Evolutionary conservation across 2,888 invertebrate genomes (phyloP), one percentile per base, ranked within the genome.

Genomic region (Diaprepes abbreviatus): DNA sequence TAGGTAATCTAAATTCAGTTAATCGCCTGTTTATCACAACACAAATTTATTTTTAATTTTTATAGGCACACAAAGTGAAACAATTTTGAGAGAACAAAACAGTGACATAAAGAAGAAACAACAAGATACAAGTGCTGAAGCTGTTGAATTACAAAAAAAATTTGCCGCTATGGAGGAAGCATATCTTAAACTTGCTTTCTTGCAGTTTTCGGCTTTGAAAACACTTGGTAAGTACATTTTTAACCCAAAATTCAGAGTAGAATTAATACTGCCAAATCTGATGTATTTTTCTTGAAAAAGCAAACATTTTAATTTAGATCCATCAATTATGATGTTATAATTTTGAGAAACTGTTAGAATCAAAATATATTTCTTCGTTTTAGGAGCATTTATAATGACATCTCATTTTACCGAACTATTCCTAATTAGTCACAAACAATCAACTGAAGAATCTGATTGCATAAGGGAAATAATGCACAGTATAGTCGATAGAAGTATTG

Each of bases 151-250:
- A 4, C 81, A 85, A 73, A 76, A 81, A 17, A 85, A 85, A 68
- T 78, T 86, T 36, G 78, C 86, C 21, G 81, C 83, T 45, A 76
- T 84, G 59, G 88, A 89, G 78, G 79, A 84, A 7, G 80, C 83
- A 21, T 83, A 83, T 62, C 75, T 88, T n/a, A 84, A 85, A 71
- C 77, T 88, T 68, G 84, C 87, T 0, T 85, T 85, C 71, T 75
- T 89, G 31, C 88, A 89, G 77, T 85, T 89, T 72, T 84, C 87
- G 2, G 88, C 89, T 1, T 79, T 89, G 69, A 89, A 89, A 78
- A 83, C 87, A 2, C 79, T 90, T 12, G 84, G 85, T 60, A 80
- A 54, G 36, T 10, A 10, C 36, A 14, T 33, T 38, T n/a, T n/a
- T n/a, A n/a, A n/a, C n/a, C n/a, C n/a, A n/a, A n/a, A n/a, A n/a